Base-by-base conservation (phyloP, 2,797 vertebrate species). In the Malurus leucopterus region DNA sequence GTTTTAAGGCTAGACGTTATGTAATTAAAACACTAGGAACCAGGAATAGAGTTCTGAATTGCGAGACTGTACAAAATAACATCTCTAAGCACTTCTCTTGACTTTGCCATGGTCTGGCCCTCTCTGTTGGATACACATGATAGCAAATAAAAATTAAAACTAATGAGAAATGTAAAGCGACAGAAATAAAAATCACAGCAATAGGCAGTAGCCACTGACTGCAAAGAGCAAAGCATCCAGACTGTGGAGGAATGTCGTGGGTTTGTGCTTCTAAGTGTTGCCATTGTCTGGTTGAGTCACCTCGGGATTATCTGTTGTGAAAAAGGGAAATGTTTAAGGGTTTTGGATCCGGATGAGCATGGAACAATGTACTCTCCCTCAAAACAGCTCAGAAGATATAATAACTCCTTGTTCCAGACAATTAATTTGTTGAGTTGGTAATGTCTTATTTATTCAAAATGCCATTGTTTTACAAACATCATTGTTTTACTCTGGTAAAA, bases 371-470 rank as follows among this genome's bases (percentile, higher is more conserved):
- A 27, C 19, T 17, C 92, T 83, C 90, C 63, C 71, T 72, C 79
- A 58, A 77, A 88, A 84, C 23, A 68, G 57, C 57, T 80, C 46
- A 49, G 62, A 82, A 83, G 50, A 67, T 47, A 50, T 54, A 73
- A 73, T 71, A 69, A 75, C 78, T 92, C 49, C 47, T 74, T 68
- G 20, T 84, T 89, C 54, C 30, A 43, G 41, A 30, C 80, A 74
- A 83, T 88, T 72, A 54, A 59, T 85, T 77, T 78, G 30, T 90
- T 55, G 55, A 53, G 67, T 65, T 71, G 27, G 14, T 78, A 71
- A 80, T 81, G 44, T 75, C 59, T 89, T 71, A 40, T 77, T 92
- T 80, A 50, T 77, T 78, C 34, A 83, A 86, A 90, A 77, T 1
- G 8, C 30, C 43, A 29, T 70, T 90, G 71, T 86, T 84, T 70